Percentiles rank a stretch among this genome's conserved stretches.
Evolutionary conservation across 2,113 vertebrate species (phyloP).

Genomic region (Hystrix brachyura): DNA sequence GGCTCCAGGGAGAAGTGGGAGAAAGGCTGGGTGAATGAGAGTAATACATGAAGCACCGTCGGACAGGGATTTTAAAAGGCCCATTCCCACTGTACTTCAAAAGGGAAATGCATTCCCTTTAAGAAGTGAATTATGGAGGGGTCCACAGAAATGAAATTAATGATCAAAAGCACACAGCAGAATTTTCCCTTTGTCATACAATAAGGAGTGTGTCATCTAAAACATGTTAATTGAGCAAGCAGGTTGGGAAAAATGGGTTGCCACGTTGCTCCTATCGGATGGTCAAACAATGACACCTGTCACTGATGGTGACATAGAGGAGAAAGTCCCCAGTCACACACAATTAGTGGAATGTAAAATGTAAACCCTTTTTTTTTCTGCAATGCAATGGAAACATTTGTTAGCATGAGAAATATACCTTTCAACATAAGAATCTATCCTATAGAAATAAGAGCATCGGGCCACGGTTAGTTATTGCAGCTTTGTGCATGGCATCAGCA

Average conservation of each 20-base stretch:
- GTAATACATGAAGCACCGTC: background rate
- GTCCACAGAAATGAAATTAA: background rate
- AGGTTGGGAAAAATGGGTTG: background rate
- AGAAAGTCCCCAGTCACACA: background rate
- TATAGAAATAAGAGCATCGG: background rate
- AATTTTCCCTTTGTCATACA: background rate
- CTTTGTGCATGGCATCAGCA: background rate
- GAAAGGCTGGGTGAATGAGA: no score
- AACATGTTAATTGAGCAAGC: background rate
- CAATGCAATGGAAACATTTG: background rate
- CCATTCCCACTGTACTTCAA: background rate
- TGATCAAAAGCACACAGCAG: background rate
- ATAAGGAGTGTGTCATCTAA: background rate
- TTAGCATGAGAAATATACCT: conserved; percentile 25
- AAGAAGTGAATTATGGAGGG: background rate
- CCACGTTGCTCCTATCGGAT: background rate
- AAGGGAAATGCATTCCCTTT: background rate
- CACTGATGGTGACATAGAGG: background rate
- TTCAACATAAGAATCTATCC: background rate
- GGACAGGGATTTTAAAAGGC: background rate
- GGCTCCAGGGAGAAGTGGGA: background rate
- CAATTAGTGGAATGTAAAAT: background rate
- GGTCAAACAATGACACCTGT: background rate
- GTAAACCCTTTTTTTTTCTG: background rate
- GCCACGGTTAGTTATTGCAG: background rate